Evolutionary conservation across 2,888 invertebrate species (phyloP).

Genomic region (Caenorhabditis sp.): DNA sequence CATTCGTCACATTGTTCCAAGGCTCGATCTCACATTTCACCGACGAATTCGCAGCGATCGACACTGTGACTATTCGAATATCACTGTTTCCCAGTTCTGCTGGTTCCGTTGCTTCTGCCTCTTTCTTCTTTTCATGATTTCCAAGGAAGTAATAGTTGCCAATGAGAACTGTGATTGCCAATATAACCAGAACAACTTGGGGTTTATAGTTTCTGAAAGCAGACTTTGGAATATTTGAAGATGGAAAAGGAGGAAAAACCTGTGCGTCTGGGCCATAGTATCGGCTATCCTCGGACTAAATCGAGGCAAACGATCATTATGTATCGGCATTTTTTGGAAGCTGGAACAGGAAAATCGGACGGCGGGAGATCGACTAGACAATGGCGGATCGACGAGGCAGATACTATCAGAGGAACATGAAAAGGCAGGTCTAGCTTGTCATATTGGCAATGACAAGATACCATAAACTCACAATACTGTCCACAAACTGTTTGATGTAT

Average conservation of each 20-base stretch:
- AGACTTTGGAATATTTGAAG: background rate
- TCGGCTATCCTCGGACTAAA: background rate
- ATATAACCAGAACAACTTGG: background rate
- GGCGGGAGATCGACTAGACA: constrained; percentile 4
- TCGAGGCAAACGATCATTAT: background rate
- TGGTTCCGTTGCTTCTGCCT: too few relatives aligned
- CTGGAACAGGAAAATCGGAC: background rate
- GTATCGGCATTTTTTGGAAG: background rate
- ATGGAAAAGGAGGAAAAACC: background rate
- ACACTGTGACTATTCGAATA: background rate
- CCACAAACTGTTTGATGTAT: too few relatives aligned
- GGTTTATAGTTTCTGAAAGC: background rate
- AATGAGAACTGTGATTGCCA: background rate
- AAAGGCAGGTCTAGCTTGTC: too few relatives aligned
- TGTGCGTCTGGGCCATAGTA: background rate
- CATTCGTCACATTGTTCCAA: background rate
- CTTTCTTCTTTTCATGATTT: too few relatives aligned
- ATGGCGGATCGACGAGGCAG: background rate
- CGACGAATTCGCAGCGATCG: too few relatives aligned
- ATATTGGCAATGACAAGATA: too few relatives aligned
- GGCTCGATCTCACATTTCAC: background rate
- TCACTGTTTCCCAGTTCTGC: background rate
- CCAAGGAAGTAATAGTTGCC: background rate
- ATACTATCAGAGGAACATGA: background rate
- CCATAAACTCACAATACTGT: too few relatives aligned